Evolutionary conservation across 2,888 invertebrate genomes (phyloP).

Genomic region (Chrysomela aeneicollis): DNA sequence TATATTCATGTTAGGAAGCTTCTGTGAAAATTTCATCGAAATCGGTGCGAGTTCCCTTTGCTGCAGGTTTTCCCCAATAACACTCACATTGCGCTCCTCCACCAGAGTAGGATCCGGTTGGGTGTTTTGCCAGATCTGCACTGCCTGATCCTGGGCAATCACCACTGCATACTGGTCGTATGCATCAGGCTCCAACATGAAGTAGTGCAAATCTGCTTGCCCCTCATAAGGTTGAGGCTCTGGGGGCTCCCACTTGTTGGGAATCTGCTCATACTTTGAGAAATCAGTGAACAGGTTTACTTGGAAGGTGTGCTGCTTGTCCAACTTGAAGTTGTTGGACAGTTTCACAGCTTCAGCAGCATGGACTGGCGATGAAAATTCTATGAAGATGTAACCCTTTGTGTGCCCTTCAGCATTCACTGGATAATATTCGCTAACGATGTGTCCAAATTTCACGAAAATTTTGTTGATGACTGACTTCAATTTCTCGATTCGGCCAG

Average conservation of each 20-base stretch:
- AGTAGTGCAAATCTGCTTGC: constrained; percentile 91
- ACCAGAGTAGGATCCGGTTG: constrained; percentile 84
- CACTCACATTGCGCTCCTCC: constrained; percentile 80
- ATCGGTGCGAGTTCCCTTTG: no score
- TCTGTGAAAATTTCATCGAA: no score
- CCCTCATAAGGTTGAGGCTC: constrained; percentile 88
- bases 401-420: constrained; percentile 83
- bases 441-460: constrained; percentile 86
- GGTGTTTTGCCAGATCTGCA: constrained; percentile 88
- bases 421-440: constrained; percentile 91
- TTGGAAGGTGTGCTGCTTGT: constrained; percentile 91
- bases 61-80: no score
- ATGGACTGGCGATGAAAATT: constrained; percentile 83
- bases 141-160: constrained; percentile 76
- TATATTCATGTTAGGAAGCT: no score
- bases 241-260: constrained; percentile 93
- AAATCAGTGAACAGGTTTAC: constrained; percentile 94
- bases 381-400: constrained; percentile 90
- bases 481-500: constrained; percentile 90
- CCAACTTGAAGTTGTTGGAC: constrained; percentile 92
- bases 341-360: constrained; percentile 90
- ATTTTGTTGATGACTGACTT: constrained; percentile 91
- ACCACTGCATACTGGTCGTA: constrained; percentile 96
- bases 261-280: constrained; percentile 90
- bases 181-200: constrained; percentile 92